Conservation (phyloP, 1,140 invertebrate species). For the Choristoneura fumiferana region DNA sequence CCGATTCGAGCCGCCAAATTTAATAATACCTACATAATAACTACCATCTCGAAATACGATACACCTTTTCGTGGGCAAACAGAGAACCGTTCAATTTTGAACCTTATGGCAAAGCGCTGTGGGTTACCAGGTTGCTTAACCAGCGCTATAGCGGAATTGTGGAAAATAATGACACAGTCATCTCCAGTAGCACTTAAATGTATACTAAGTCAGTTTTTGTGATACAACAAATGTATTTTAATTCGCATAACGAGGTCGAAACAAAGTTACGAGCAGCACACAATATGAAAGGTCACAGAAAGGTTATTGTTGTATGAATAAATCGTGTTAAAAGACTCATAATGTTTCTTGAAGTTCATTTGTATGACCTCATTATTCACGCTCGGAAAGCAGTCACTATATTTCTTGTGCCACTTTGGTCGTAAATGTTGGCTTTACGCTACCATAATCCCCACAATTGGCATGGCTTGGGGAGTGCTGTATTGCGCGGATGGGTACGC, state of each 20-base stretch:
- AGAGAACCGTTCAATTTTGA: background rate
- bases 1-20: slow-evolving; percentile 6
- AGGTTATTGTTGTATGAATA: slow-evolving; percentile 1
- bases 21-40: slow-evolving; percentile 4
- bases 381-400: too few relatives aligned
- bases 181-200: background rate
- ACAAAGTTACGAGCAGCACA: background rate
- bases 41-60: too few relatives aligned
- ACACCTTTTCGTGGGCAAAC: too few relatives aligned
- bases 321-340: background rate
- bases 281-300: background rate
- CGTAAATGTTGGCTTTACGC: too few relatives aligned
- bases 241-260: background rate
- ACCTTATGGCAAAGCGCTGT: too few relatives aligned
- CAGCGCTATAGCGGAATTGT: background rate
- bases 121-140: too few relatives aligned
- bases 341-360: too few relatives aligned
- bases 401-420: too few relatives aligned
- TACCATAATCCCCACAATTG: too few relatives aligned
- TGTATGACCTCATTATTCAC: too few relatives aligned
- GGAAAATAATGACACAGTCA: background rate
- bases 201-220: slow-evolving; percentile 7
- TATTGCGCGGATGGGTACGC: too few relatives aligned
- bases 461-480: too few relatives aligned
- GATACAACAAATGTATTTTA: slow-evolving; percentile 6